Evolutionary conservation across 2,797 vertebrate species (phyloP).

Genomic region (Coilia nasus): DNA sequence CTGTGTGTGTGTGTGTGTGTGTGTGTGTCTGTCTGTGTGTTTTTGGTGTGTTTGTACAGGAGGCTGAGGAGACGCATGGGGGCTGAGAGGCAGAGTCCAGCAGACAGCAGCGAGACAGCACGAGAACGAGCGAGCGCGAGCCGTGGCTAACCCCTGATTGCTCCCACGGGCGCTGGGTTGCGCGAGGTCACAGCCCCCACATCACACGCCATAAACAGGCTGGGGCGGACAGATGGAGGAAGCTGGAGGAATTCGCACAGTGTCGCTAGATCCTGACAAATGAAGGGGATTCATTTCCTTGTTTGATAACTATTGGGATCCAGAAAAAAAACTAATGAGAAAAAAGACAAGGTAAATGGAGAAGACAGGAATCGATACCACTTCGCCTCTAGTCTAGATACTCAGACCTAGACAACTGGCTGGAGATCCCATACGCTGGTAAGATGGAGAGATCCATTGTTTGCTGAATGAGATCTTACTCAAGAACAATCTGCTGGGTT

Average conservation of each 20-base stretch:
- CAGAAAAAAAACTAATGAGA: neutral
- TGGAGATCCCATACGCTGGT: neutral
- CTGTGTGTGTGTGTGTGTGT: too few relatives aligned
- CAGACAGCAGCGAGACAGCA: slow-evolving; percentile 1
- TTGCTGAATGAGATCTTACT: neutral
- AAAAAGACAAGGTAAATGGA: neutral
- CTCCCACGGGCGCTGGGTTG: too few relatives aligned
- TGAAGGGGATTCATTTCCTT: neutral
- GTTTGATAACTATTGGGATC: neutral
- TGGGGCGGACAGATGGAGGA: neutral
- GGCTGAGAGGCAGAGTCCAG: neutral
- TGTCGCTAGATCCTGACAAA: neutral
- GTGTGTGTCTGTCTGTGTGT: neutral
- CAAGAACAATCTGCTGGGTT: neutral
- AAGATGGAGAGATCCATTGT: neutral
- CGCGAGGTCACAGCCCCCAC: too few relatives aligned
- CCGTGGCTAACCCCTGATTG: neutral
- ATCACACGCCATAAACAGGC: too few relatives aligned
- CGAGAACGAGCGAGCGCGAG: neutral
- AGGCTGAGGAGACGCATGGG: neutral
- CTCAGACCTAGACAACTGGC: neutral
- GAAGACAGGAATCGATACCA: neutral
- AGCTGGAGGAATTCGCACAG: too few relatives aligned
- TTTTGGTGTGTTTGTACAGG: neutral
- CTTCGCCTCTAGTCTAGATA: neutral